Conservation (phyloP, 2,113 vertebrate genomes). For the Dipodomys spectabilis region DNA sequence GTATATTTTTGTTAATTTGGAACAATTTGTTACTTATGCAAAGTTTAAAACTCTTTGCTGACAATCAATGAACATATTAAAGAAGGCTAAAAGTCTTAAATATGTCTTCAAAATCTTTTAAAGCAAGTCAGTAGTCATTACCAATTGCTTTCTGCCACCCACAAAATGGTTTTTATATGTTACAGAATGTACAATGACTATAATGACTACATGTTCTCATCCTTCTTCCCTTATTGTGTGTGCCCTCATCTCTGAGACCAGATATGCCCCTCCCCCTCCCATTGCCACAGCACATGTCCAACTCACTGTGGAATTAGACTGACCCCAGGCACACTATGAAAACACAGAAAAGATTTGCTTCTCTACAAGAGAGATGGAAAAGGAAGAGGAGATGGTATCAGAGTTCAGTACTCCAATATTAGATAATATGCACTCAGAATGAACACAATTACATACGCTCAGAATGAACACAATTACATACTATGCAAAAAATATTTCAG, state of each 20-base stretch:
- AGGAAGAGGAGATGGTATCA: too few relatives aligned
- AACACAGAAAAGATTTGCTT: not conserved
- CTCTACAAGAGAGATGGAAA: not conserved
- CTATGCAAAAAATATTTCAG: not conserved
- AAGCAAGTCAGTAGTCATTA: not conserved
- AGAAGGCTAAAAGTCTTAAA: not conserved
- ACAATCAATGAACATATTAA: slow-evolving; percentile 20
- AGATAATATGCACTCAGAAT: not conserved
- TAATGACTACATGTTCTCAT: too few relatives aligned
- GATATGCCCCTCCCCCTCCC: too few relatives aligned
- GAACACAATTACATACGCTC: too few relatives aligned
- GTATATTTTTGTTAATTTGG: slow-evolving; percentile 27
- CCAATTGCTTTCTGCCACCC: slow-evolving; percentile 6
- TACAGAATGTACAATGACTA: too few relatives aligned
- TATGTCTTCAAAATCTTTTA: slow-evolving; percentile 15
- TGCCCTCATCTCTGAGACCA: too few relatives aligned
- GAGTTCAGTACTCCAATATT: too few relatives aligned
- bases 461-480: slow-evolving; percentile 14
- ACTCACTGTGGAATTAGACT: not conserved
- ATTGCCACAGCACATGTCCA: not conserved
- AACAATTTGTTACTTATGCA: slow-evolving; percentile 46
- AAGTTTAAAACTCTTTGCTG: not conserved
- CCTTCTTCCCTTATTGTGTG: not conserved
- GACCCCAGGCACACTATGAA: not conserved
- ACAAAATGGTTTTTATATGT: slow-evolving; percentile 21